Conservation (phyloP, 2,797 vertebrate species). For the Smutsia temminckii region DNA sequence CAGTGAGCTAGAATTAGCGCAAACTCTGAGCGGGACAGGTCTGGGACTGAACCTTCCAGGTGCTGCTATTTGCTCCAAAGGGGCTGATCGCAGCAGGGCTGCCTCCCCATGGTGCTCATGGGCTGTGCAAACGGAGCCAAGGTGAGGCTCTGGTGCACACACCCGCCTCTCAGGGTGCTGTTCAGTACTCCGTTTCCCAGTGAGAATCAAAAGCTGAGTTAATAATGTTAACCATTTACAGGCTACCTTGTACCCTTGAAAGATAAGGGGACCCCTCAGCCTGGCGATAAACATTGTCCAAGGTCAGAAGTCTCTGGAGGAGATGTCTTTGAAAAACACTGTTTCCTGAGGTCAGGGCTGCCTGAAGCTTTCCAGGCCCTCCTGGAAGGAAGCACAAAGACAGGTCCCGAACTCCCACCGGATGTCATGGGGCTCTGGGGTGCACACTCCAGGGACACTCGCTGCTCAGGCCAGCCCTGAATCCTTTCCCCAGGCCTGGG, state of each 20-base stretch:
- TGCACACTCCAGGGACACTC: accelerated
- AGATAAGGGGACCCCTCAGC: neutral
- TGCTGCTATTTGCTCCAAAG: neutral
- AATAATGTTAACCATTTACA: conserved; percentile 13
- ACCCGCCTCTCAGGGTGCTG: accelerated
- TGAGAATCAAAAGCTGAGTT: neutral
- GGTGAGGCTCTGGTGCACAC: accelerated
- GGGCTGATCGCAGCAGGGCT: neutral
- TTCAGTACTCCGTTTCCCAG: neutral
- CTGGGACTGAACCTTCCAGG: neutral
- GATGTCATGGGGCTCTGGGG: accelerated
- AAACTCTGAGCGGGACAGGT: neutral
- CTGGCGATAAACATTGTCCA: neutral
- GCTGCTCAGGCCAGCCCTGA: neutral
- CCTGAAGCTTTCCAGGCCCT: neutral
- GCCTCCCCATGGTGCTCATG: accelerated
- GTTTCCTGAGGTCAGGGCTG: neutral
- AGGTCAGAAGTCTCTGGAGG: neutral
- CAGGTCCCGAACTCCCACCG: accelerated
- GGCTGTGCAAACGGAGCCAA: neutral
- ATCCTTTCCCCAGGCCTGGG: neutral
- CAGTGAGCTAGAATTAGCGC: conserved; percentile 59
- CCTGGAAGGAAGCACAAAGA: neutral
- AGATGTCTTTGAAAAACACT: neutral
- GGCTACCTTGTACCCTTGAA: neutral